phyloP scores from a whole-genome alignment of 1,140 invertebrate species.

The Diorhabda elongata region DNA sequence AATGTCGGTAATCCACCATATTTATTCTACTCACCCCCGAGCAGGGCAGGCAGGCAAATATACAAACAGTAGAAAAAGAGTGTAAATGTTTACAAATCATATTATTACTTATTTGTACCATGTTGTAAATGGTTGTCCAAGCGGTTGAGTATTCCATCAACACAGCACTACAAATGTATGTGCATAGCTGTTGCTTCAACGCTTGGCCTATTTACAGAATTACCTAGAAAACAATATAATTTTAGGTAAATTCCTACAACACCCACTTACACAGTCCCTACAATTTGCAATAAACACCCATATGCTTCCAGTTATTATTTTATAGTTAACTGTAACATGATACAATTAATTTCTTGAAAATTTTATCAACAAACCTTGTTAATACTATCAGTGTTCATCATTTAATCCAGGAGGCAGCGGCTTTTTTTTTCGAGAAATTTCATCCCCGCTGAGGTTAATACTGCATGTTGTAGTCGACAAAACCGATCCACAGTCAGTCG shows the following conservation, averaged over 20 bases:
- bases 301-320: not conserved
- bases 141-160: conserved; percentile 21
- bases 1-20: conserved; percentile 32
- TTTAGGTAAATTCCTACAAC: conserved; percentile 3
- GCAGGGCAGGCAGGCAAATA: conserved; percentile 34
- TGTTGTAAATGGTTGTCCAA: conserved; percentile 44
- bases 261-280: not conserved
- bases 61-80: conserved; percentile 49
- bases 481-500: too few relatives aligned
- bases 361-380: too few relatives aligned
- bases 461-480: too few relatives aligned
- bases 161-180: conserved; percentile 27
- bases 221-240: conserved; percentile 42
- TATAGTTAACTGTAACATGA: too few relatives aligned
- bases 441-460: too few relatives aligned
- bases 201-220: conserved; percentile 40
- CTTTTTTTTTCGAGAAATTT: too few relatives aligned
- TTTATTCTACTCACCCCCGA: conserved; percentile 30
- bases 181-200: conserved; percentile 29
- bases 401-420: too few relatives aligned
- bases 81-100: conserved; percentile 49
- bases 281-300: not conserved
- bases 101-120: conserved; percentile 49
- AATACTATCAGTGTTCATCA: too few relatives aligned
- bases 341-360: too few relatives aligned